These are phyloP conservation scores for Drosophila macrospina DNA, from an alignment of 2,888 invertebrate species.

Conservation along the genomic window DNA sequence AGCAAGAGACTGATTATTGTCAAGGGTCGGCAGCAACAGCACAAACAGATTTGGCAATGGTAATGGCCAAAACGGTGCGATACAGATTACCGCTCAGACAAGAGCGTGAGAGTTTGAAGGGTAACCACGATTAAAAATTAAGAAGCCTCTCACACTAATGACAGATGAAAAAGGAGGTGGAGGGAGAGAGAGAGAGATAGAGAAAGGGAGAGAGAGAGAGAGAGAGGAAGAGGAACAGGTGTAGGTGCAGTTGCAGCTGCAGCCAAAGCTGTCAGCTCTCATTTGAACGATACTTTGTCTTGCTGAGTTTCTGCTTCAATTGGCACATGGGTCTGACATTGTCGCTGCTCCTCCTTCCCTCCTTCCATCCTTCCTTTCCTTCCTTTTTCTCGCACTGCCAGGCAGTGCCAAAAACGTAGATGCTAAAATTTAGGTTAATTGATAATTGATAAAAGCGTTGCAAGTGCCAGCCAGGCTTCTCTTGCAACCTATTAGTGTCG, in stretches of 20 bases:
- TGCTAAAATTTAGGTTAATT: constrained; percentile 78
- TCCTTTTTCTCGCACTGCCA: constrained; percentile 33
- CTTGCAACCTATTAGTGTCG: constrained; percentile 25
- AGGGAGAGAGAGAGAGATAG: neutral
- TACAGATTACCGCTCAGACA: constrained; percentile 10
- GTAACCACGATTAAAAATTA: constrained; percentile 52
- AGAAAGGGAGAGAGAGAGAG: neutral
- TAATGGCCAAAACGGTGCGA: neutral
- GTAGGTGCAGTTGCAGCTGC: constrained; percentile 14
- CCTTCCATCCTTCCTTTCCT: constrained; percentile 22
- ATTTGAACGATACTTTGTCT: constrained; percentile 73
- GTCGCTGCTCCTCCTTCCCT: constrained; percentile 23
- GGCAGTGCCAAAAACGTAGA: constrained; percentile 75
- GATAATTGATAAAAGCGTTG: constrained; percentile 77
- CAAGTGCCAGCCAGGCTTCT: constrained; percentile 7
- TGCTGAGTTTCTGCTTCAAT: constrained; percentile 65
- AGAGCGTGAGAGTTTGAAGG: neutral
- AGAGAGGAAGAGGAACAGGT: neutral
- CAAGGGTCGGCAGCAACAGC: constrained; percentile 56
- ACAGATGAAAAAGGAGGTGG: constrained; percentile 26
- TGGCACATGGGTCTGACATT: constrained; percentile 50
- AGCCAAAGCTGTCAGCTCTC: constrained; percentile 63
- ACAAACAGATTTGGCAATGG: constrained; percentile 31
- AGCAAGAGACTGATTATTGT: constrained; percentile 76
- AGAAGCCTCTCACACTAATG: constrained; percentile 69